Evolutionary conservation across 2,113 vertebrate genomes (phyloP).

Genomic region (Rhinopithecus roxellana): DNA sequence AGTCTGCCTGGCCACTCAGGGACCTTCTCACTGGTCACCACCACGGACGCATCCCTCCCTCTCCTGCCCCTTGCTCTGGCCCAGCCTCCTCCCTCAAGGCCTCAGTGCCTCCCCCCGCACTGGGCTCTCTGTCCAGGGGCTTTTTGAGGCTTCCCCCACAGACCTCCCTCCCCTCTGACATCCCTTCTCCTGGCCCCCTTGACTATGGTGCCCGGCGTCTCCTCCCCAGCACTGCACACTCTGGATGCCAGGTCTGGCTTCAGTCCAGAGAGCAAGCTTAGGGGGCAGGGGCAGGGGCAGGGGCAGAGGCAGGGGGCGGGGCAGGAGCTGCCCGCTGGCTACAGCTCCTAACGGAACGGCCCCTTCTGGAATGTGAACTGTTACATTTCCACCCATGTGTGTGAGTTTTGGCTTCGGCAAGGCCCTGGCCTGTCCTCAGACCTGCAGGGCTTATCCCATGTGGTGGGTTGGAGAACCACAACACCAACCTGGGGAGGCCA

Average conservation of each 20-base stretch:
- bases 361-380: neutral
- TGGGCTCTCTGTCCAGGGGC: neutral
- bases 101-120: neutral
- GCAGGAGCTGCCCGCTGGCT: neutral
- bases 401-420: neutral
- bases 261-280: neutral
- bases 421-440: neutral
- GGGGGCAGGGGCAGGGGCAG: accelerated
- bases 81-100: neutral
- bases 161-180: neutral
- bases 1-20: neutral
- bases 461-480: neutral
- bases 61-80: neutral
- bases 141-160: neutral
- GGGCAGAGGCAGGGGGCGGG: no score
- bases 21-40: neutral
- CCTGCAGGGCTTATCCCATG: no score
- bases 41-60: no score
- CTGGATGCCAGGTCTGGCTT: neutral
- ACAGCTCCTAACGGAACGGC: neutral
- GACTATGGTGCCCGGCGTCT: no score
- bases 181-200: neutral
- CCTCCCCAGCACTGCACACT: no score
- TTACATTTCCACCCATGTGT: neutral
- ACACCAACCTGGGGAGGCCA: neutral